Evolutionary conservation across 30 jellyfish, hydroid and myxozoan species (phyloP).

Genomic region (Rhopilema esculentum): DNA sequence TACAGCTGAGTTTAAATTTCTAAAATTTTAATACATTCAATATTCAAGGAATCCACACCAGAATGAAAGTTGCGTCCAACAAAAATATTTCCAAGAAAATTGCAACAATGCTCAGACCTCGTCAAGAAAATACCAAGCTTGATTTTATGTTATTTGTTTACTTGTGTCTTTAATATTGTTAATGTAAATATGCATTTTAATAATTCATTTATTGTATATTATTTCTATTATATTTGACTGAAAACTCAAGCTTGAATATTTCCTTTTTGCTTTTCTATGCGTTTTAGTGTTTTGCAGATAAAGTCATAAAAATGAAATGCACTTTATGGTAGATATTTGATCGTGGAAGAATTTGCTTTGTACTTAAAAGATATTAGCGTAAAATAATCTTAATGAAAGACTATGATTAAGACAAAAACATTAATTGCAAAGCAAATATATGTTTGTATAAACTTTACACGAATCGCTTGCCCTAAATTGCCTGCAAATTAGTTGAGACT

Average conservation of each 20-base stretch:
- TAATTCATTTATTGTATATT: background rate
- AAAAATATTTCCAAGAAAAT: background rate
- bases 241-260: background rate
- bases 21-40: background rate
- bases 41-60: background rate
- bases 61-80: no score
- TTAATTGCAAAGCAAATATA: no score
- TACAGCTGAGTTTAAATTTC: background rate
- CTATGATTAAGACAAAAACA: no score
- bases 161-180: background rate
- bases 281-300: background rate
- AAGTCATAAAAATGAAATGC: no score
- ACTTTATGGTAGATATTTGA: no score
- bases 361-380: no score
- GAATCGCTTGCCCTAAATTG: no score
- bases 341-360: no score
- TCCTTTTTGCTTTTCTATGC: background rate
- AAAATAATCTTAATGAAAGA: no score
- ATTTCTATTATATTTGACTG: background rate
- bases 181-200: background rate
- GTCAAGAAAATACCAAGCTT: background rate
- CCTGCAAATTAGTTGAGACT: no score
- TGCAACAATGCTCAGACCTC: background rate
- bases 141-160: no score
- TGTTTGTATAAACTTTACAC: no score